A percentile compares a stretch with the other conserved stretches of the same genome.
phyloP scores from a whole-genome alignment of 2,888 invertebrate species.

The Meiosimyza platycephala region DNA sequence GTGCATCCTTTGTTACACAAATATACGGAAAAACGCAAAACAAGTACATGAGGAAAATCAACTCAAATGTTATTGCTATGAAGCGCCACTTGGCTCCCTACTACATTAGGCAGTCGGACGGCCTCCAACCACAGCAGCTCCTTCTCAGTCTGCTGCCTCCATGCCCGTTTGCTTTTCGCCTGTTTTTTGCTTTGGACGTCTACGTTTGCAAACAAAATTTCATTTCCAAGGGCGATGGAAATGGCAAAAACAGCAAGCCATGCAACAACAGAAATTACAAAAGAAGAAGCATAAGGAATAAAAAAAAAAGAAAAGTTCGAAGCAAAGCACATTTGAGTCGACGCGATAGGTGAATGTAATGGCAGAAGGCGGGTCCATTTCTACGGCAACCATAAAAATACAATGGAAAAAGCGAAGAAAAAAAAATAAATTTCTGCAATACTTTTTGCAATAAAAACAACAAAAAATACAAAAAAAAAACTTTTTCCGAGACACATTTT shows the following conservation, averaged over 20 bases:
- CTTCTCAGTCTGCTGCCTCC: not conserved
- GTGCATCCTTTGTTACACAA: not conserved
- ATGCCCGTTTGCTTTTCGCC: not conserved
- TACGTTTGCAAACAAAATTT: constrained; percentile 24
- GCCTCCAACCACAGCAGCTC: not conserved
- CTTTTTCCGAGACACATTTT: too few relatives aligned
- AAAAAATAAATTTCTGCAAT: constrained; percentile 13
- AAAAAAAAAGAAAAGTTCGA: constrained; percentile 24
- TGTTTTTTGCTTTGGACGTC: constrained; percentile 13
- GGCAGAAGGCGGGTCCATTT: constrained; percentile 64
- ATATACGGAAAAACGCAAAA: not conserved
- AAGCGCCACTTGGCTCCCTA: constrained; percentile 10
- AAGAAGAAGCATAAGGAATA: constrained; percentile 2
- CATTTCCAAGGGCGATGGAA: constrained; percentile 29
- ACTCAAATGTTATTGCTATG: not conserved
- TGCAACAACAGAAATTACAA: not conserved
- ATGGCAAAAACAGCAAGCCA: constrained; percentile 28
- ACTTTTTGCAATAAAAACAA: constrained; percentile 13
- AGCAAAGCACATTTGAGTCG: constrained; percentile 38
- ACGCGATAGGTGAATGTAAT: constrained; percentile 59
- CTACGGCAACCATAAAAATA: constrained; percentile 58
- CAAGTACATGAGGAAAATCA: too few relatives aligned
- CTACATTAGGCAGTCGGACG: not conserved
- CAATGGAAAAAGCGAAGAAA: constrained; percentile 43
- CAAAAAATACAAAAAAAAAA: constrained; percentile 34